Conservation (phyloP, 1,140 invertebrate genomes). For the Bombus superbus region DNA sequence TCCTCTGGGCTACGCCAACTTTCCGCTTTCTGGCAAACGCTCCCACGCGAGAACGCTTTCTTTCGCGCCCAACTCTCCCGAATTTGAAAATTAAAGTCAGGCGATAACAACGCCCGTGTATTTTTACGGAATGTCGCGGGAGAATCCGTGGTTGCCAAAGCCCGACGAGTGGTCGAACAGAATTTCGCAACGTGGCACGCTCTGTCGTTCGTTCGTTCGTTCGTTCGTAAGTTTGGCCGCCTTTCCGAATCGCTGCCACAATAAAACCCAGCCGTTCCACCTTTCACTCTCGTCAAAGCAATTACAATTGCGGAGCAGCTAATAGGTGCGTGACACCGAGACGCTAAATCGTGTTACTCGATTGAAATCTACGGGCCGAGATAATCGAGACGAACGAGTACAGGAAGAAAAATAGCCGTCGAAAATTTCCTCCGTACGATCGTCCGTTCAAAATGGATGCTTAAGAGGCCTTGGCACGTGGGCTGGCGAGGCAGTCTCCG, state of each 20-base stretch:
- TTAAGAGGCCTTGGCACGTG: slow-evolving; percentile 44
- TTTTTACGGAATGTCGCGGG: too few species aligned
- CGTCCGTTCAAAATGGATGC: neutral
- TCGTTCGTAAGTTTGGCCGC: neutral
- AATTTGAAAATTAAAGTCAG: too few species aligned
- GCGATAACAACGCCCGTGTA: too few species aligned
- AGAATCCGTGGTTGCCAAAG: neutral
- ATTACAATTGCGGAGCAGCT: slow-evolving; percentile 32
- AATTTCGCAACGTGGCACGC: neutral
- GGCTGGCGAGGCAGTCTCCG: slow-evolving; percentile 22
- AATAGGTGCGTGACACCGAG: slow-evolving; percentile 27
- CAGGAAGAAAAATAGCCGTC: neutral
- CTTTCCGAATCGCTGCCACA: slow-evolving; percentile 10
- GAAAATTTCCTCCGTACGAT: neutral
- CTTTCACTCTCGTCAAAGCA: slow-evolving; percentile 36
- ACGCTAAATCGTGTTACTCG: neutral
- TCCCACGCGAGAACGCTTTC: neutral
- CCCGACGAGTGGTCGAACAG: neutral
- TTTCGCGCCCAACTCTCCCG: neutral
- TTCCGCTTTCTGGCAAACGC: slow-evolving; percentile 22
- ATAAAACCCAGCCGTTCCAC: slow-evolving; percentile 25
- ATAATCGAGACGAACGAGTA: neutral
- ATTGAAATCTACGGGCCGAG: neutral
- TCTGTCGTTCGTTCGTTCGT: neutral
- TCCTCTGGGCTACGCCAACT: neutral